Evolutionary conservation across 2,888 invertebrate genomes (phyloP).

Genomic region (Proisotoma minuta): DNA sequence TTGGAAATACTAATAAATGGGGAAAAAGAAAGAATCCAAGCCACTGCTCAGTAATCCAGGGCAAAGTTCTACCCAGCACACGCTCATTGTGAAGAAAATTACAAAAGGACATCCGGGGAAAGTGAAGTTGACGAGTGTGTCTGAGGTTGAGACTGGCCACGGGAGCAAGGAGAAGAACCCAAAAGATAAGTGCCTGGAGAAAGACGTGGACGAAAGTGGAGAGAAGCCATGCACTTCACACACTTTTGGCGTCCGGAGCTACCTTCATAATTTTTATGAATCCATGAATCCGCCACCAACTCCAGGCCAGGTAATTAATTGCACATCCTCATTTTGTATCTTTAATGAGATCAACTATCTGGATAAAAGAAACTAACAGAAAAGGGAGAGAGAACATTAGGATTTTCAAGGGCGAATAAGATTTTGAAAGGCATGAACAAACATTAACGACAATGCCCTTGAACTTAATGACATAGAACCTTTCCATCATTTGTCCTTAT

Average conservation of each 20-base stretch:
- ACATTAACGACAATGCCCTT: too few relatives aligned
- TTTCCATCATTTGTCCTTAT: too few relatives aligned
- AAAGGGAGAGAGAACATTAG: too few relatives aligned
- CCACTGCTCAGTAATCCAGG: slow-evolving; percentile 27
- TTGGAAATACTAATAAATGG: slow-evolving; percentile 13
- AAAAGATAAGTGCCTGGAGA: slow-evolving; percentile 23
- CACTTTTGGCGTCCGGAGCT: slow-evolving; percentile 55
- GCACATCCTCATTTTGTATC: too few relatives aligned
- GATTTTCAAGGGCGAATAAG: background rate
- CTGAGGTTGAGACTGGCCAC: slow-evolving; percentile 19
- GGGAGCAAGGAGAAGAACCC: background rate
- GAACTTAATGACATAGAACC: too few relatives aligned
- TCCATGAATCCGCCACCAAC: slow-evolving; percentile 43
- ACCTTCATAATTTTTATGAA: slow-evolving; percentile 55
- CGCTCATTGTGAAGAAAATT: slow-evolving; percentile 17
- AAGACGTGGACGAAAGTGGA: slow-evolving; percentile 28
- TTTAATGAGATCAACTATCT: slow-evolving; percentile 16
- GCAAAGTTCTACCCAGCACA: background rate
- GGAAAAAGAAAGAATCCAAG: slow-evolving; percentile 36
- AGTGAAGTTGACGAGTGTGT: slow-evolving; percentile 32
- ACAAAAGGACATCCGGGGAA: slow-evolving; percentile 28
- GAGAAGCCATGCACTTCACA: slow-evolving; percentile 48
- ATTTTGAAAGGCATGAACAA: too few relatives aligned
- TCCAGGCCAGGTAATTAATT: slow-evolving; percentile 35
- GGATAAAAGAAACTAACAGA: too few relatives aligned